Conservation (phyloP, 2,888 invertebrate species). For the Apamea anceps region DNA sequence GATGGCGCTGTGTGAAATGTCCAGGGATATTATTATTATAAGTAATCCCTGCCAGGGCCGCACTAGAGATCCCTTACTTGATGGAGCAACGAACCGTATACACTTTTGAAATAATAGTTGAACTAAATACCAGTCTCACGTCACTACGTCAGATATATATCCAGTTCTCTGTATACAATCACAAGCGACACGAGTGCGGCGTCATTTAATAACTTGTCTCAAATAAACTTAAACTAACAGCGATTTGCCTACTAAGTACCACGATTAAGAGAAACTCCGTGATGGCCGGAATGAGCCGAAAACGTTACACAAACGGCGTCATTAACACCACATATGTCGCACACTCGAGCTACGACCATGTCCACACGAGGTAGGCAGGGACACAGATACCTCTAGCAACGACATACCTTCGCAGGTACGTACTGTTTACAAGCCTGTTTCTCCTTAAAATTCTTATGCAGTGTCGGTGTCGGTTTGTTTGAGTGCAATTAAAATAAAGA, state of each 20-base stretch:
- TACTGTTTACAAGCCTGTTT: slow-evolving; percentile 17
- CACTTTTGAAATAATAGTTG: not conserved
- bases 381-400: not conserved
- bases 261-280: slow-evolving; percentile 15
- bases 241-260: slow-evolving; percentile 6
- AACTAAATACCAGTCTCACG: slow-evolving; percentile 1
- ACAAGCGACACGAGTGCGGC: not conserved
- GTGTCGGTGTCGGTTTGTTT: slow-evolving; percentile 19
- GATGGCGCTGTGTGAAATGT: no score
- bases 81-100: not conserved
- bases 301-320: slow-evolving; percentile 35
- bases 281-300: slow-evolving; percentile 12
- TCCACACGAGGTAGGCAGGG: slow-evolving; percentile 11
- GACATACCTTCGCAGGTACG: slow-evolving; percentile 12
- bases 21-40: no score
- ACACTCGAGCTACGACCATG: not conserved
- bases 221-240: slow-evolving; percentile 23
- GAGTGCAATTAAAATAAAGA: slow-evolving; percentile 57
- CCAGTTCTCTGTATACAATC: not conserved
- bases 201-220: not conserved
- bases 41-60: not conserved
- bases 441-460: slow-evolving; percentile 25
- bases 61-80: not conserved
- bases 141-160: not conserved
- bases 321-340: slow-evolving; percentile 26